Percentiles rank a stretch among this genome's conserved stretches.
These are phyloP conservation scores for Gymnarchus niloticus DNA, from an alignment of 2,113 vertebrate species.

Conservation along the genomic window DNA sequence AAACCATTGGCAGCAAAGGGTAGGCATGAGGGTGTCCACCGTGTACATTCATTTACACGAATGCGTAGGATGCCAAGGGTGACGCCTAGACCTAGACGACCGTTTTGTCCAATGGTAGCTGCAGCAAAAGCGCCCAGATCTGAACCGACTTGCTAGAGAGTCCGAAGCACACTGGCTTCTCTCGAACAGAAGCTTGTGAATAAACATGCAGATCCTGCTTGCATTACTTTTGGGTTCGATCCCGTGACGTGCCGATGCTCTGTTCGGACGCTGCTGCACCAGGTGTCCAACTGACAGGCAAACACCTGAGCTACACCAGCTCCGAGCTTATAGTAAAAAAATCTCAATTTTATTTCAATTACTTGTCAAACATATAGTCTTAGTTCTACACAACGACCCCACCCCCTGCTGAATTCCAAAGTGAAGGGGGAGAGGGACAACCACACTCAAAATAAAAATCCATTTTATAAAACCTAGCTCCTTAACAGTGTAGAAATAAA, in stretches of 20 bases:
- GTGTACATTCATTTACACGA: slow-evolving; percentile 26
- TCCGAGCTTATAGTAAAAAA: slow-evolving; percentile 24
- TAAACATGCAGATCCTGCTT: not conserved
- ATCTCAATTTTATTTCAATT: slow-evolving; percentile 45
- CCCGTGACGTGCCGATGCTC: not conserved
- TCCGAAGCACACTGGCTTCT: not conserved
- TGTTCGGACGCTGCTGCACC: not conserved
- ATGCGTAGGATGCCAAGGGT: not conserved
- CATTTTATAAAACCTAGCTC: slow-evolving; percentile 12
- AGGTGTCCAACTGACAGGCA: not conserved
- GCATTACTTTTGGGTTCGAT: not conserved
- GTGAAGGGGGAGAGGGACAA: slow-evolving; percentile 26
- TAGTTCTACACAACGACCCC: slow-evolving; percentile 16
- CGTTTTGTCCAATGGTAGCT: not conserved
- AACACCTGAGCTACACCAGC: not conserved
- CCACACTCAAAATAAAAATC: slow-evolving; percentile 19
- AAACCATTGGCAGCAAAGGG: slow-evolving; percentile 19
- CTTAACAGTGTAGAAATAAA: slow-evolving; percentile 23
- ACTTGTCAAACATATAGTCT: slow-evolving; percentile 30
- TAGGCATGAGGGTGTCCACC: slow-evolving; percentile 12
- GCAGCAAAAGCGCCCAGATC: not conserved
- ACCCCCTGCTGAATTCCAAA: slow-evolving; percentile 10
- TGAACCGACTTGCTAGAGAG: not conserved
- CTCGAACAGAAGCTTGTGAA: not conserved
- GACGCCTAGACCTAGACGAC: not conserved